Conservation (phyloP, 2,113 vertebrate species). For the Malurus melanocephalus region DNA sequence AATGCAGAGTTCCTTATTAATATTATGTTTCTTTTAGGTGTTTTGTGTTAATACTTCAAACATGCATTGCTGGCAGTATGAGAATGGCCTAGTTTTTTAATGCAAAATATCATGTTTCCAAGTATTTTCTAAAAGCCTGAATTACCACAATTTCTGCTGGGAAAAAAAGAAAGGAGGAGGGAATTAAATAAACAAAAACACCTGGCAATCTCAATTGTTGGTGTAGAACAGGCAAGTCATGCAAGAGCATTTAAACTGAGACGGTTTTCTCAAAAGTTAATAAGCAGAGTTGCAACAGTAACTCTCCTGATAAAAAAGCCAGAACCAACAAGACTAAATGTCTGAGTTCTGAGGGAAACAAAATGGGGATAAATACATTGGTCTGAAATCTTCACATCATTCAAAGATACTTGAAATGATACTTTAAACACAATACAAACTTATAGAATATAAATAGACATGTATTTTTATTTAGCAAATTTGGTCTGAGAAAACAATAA, state of each 20-base stretch:
- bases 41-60: conserved; percentile 41
- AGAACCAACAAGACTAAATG: background rate
- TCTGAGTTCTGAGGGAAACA: background rate
- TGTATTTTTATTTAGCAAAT: background rate
- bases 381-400: background rate
- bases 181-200: conserved; percentile 46
- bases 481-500: background rate
- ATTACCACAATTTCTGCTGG: conserved; percentile 7
- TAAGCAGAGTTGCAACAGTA: background rate
- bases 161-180: background rate
- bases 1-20: conserved; percentile 20
- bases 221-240: background rate
- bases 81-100: conserved; percentile 6
- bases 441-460: background rate
- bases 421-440: background rate
- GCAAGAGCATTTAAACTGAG: background rate
- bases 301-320: background rate
- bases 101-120: conserved; percentile 32
- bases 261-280: background rate
- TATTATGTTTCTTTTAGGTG: conserved; percentile 41
- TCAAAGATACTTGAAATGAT: background rate
- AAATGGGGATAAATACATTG: background rate
- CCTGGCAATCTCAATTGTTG: conserved; percentile 2
- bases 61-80: conserved; percentile 1
- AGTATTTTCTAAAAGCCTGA: conserved; percentile 14